Evolutionary conservation across 1,140 invertebrate genomes (phyloP), one percentile per base, ranked within the genome.

Genomic region (Condylostylus longicornis): DNA sequence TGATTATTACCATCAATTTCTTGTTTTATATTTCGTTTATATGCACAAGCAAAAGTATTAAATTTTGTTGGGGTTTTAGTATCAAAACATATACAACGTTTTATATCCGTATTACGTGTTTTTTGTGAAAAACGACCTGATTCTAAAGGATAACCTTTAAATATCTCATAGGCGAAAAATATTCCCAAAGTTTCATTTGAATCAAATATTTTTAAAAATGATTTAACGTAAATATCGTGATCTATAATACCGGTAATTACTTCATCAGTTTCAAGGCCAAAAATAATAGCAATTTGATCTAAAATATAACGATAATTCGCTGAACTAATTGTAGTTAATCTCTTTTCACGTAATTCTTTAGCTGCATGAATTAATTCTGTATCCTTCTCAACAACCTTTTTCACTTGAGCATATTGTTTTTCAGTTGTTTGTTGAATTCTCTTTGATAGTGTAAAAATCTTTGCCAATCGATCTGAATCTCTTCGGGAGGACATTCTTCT

Each of bases 201-300:
- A 2, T 52, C 44, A 14, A 71, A 63, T 31, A 77, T 64, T 35
- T 45, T 64, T 25, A 68, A 67, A 22, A 81, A 51, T 22, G 68
- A 49, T 18, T 72, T 60, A 3, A 78, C 57, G 47, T 75, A 70
- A 37, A 64, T 47, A 27, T 70, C 67, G 31, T 65, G 66, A 51
- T 81, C 77, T 19, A 67, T 63, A 10, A 78, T 64, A 21, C 75
- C 75, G 41, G 77, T 74, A 49, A 77, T 60, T 1, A 80, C 58
- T 40, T 69, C 64, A 21, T 70, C 66, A 14, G 58, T 43, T 4
- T 71, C 61, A 28, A 67, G 54, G 7, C 17, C 21, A 43, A 71
- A 66, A 31, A 73, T 55, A 34, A 76, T 58, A n/a, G 72, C 70
- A 21, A 66, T 69, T 38, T 71, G 66, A 44, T 79, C 76, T 27